Conservation (phyloP, 2,888 invertebrate genomes). For the Synergus umbraculus region DNA sequence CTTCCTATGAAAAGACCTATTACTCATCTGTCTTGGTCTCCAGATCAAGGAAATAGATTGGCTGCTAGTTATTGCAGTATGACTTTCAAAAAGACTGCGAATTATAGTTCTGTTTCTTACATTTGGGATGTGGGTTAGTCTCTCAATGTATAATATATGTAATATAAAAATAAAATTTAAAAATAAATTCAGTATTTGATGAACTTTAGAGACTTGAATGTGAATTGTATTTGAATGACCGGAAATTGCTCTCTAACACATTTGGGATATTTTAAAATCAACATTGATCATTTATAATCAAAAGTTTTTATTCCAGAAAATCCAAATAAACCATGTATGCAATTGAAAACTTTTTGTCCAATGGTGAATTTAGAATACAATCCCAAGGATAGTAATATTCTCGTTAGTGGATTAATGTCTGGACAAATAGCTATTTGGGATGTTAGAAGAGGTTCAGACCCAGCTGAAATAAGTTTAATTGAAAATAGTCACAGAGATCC, state of each 20-base stretch:
- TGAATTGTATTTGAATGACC: no score
- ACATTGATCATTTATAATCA: not conserved
- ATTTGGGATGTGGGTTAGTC: constrained; percentile 83
- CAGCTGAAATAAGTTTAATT: constrained; percentile 87
- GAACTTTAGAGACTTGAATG: no score
- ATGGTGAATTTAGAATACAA: constrained; percentile 72
- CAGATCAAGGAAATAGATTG: constrained; percentile 82
- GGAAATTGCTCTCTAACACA: no score
- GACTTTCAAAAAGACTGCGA: constrained; percentile 77
- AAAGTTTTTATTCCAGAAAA: constrained; percentile 65
- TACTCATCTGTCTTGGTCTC: constrained; percentile 85
- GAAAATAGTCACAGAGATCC: constrained; percentile 93
- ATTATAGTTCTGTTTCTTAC: constrained; percentile 79
- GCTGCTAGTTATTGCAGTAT: constrained; percentile 83
- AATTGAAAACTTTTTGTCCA: constrained; percentile 70
- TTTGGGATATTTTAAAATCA: no score
- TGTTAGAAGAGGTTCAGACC: constrained; percentile 88
- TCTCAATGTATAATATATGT: not conserved
- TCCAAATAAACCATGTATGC: constrained; percentile 72
- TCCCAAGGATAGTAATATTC: constrained; percentile 73
- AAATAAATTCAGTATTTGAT: not conserved
- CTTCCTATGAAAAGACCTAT: constrained; percentile 79
- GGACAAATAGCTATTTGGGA: constrained; percentile 87
- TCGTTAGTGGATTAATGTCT: constrained; percentile 72
- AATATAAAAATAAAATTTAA: not conserved